phyloP scores from a whole-genome alignment of 2,888 invertebrate species.

The Callyntrura guangdongensis region DNA sequence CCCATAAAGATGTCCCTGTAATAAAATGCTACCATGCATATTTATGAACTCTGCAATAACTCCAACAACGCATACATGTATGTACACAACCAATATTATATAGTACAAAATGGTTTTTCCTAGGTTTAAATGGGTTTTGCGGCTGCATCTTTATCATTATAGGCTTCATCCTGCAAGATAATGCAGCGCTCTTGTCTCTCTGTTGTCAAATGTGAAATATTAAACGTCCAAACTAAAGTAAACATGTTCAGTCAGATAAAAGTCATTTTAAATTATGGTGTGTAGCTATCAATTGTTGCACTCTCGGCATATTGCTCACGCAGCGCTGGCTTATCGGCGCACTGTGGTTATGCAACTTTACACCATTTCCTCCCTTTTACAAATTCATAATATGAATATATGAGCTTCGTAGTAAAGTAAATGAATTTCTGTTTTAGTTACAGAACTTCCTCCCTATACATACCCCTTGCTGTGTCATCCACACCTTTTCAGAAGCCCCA shows the following conservation, averaged over 20 bases:
- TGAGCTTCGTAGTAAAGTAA: constrained; percentile 28
- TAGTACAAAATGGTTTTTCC: constrained; percentile 3
- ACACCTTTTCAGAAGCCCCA: constrained; percentile 53
- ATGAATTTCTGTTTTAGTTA: constrained; percentile 68
- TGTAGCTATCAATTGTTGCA: constrained; percentile 15
- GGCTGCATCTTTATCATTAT: constrained; percentile 20
- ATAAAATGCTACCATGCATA: not conserved
- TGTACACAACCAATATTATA: not conserved
- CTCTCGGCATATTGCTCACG: not conserved
- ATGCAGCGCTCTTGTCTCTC: not conserved
- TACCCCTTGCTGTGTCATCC: constrained; percentile 53
- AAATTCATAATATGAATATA: not conserved
- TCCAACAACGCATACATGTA: too few relatives aligned
- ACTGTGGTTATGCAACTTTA: constrained; percentile 50
- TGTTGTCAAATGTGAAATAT: constrained; percentile 13
- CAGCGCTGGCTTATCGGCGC: not conserved
- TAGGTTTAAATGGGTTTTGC: constrained; percentile 10
- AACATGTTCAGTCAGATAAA: constrained; percentile 31
- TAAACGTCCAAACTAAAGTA: not conserved
- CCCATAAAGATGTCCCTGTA: not conserved
- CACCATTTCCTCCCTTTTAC: constrained; percentile 56
- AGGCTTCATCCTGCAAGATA: not conserved
- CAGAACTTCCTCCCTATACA: constrained; percentile 67
- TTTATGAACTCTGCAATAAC: not conserved
- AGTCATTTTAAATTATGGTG: not conserved